Evolutionary conservation across 2,113 vertebrate genomes (phyloP).

Genomic region (Albula goreensis): DNA sequence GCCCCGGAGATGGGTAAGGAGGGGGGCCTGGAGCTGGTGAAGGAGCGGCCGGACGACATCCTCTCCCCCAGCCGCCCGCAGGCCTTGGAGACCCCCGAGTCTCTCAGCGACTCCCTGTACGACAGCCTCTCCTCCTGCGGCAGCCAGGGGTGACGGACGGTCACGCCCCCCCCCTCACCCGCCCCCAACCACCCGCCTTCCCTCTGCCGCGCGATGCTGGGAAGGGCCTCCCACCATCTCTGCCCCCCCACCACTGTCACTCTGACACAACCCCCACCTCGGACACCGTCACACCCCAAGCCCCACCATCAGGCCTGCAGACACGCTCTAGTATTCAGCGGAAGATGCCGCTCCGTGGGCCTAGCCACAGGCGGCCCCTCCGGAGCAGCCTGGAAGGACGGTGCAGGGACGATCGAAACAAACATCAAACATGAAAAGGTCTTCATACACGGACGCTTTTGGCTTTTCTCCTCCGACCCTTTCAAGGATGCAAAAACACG

Average conservation of each 20-base stretch:
- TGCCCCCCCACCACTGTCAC: background rate
- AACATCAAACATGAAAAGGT: background rate
- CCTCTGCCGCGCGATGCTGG: background rate
- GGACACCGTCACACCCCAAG: background rate
- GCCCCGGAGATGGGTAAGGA: slow-evolving; percentile 85
- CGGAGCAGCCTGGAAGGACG: background rate
- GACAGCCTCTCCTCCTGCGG: slow-evolving; percentile 94
- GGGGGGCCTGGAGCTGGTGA: slow-evolving; percentile 73
- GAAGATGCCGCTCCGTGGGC: background rate
- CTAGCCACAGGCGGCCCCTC: background rate
- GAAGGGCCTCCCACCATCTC: background rate
- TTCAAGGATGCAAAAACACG: background rate
- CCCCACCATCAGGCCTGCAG: background rate
- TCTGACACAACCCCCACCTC: background rate
- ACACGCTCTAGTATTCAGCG: background rate
- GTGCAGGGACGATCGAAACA: background rate
- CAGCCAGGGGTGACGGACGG: slow-evolving; percentile 82
- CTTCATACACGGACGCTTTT: background rate
- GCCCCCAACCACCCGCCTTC: background rate
- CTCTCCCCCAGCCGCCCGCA: slow-evolving; percentile 77
- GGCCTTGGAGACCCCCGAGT: slow-evolving; percentile 87
- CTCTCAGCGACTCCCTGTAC: slow-evolving; percentile 91
- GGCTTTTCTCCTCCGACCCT: background rate
- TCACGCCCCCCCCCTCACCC: background rate
- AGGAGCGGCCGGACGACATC: slow-evolving; percentile 75